Evolutionary conservation across 2,113 vertebrate genomes (phyloP).

Genomic region (Corydoras sp.): DNA sequence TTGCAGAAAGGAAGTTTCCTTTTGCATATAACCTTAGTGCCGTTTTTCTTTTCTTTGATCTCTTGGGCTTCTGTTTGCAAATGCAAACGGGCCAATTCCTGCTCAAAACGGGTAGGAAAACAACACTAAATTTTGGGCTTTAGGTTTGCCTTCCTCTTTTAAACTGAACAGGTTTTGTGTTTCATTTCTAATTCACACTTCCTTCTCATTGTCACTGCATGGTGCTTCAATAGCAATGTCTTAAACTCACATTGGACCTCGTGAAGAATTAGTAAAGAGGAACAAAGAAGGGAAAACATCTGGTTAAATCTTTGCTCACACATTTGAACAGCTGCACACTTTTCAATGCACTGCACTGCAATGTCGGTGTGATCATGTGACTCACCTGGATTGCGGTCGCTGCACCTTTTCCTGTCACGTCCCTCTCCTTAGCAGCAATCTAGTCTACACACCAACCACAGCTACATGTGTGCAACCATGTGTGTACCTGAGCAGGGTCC

Average conservation of each 20-base stretch:
- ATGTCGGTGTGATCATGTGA: conserved; percentile 9
- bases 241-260: too few relatives aligned
- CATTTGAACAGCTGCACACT: neutral
- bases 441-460: conserved; percentile 33
- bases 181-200: too few relatives aligned
- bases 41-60: neutral
- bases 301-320: neutral
- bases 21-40: neutral
- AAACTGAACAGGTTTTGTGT: too few relatives aligned
- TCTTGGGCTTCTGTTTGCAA: neutral
- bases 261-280: too few relatives aligned
- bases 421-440: conserved; percentile 22
- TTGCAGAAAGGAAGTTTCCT: conserved; percentile 9
- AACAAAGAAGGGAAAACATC: too few relatives aligned
- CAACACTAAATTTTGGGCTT: too few relatives aligned
- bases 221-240: neutral
- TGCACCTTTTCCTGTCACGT: conserved; percentile 31
- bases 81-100: too few relatives aligned
- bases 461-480: conserved; percentile 22
- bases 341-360: neutral
- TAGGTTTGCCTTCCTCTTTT: too few relatives aligned
- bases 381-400: conserved; percentile 40
- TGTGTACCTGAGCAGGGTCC: conserved; percentile 25
- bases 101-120: too few relatives aligned
- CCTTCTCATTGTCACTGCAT: neutral